Evolutionary conservation across 35 echinoderm and acorn worm species (phyloP).

Genomic region (Strongylocentrotus purpuratus): DNA sequence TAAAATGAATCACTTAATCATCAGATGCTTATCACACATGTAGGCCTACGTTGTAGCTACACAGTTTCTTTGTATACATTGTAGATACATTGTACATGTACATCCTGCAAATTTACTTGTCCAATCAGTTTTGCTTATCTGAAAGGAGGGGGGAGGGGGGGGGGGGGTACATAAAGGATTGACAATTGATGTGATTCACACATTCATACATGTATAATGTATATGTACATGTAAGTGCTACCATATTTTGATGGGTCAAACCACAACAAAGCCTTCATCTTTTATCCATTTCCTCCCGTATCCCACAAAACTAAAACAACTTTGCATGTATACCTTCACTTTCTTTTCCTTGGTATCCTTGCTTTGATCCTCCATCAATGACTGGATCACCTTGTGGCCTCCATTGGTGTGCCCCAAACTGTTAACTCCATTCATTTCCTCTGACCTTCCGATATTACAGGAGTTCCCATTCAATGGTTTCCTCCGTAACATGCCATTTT

Average conservation of each 20-base stretch:
- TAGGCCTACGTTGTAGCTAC: too few species aligned
- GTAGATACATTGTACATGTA: too few species aligned
- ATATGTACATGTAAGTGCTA: not conserved
- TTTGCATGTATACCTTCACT: not conserved
- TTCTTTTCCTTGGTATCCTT: slow-evolving; percentile 11
- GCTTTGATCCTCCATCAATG: not conserved
- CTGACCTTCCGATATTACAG: not conserved
- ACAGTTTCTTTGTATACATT: too few species aligned
- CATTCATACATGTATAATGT: too few species aligned
- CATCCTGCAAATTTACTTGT: too few species aligned
- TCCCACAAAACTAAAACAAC: not conserved
- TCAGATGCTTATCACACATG: too few species aligned
- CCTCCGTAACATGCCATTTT: not conserved
- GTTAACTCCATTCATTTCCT: not conserved
- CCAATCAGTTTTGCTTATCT: too few species aligned
- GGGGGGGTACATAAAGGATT: too few species aligned
- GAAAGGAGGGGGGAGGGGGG: too few species aligned
- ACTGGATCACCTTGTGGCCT: not conserved
- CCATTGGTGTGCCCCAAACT: not conserved
- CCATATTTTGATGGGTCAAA: too few species aligned
- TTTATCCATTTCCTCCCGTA: not conserved
- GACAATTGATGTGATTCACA: too few species aligned
- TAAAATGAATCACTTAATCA: too few species aligned
- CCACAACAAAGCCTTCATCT: not conserved
- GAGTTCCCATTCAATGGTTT: not conserved